Conservation (phyloP, 92 coral and sea anemone genomes). For the Palythoa grandiflora region DNA sequence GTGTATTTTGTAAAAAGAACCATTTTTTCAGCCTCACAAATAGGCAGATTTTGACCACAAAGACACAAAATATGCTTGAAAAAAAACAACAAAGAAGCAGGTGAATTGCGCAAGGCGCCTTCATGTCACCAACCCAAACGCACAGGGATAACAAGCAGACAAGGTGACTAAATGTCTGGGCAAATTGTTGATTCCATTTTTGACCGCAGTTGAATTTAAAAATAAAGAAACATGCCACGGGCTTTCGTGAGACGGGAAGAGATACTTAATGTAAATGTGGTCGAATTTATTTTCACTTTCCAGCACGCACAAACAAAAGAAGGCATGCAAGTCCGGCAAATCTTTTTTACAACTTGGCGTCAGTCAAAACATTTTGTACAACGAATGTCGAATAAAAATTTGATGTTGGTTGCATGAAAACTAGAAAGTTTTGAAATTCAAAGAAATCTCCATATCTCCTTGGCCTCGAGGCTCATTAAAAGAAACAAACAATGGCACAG, state of each 20-base stretch:
- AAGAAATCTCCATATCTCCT: background rate
- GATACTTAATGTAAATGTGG: conserved; percentile 1
- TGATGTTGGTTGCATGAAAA: conserved; percentile 7
- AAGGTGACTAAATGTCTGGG: conserved; percentile 42
- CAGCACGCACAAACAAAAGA: no score
- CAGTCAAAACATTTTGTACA: background rate
- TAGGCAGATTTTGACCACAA: conserved; percentile 29
- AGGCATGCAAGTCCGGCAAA: no score
- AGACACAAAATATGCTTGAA: background rate
- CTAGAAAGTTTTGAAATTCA: background rate
- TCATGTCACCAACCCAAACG: conserved; percentile 1
- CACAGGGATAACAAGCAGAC: conserved; percentile 37
- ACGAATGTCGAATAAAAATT: background rate
- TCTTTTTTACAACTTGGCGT: no score
- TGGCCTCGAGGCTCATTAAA: conserved; percentile 19
- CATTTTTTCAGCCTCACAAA: background rate
- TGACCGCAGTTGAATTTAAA: conserved; percentile 48
- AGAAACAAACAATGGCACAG: background rate
- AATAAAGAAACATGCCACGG: conserved; percentile 25
- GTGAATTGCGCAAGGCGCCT: conserved; percentile 22
- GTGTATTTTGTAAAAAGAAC: background rate
- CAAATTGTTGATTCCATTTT: conserved; percentile 39
- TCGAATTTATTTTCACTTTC: background rate
- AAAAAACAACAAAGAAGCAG: conserved; percentile 13
- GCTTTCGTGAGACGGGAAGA: conserved; percentile 35